These are phyloP conservation scores for Tolmerus cingulatus DNA, from an alignment of 2,888 invertebrate genomes.

Conservation along the genomic window DNA sequence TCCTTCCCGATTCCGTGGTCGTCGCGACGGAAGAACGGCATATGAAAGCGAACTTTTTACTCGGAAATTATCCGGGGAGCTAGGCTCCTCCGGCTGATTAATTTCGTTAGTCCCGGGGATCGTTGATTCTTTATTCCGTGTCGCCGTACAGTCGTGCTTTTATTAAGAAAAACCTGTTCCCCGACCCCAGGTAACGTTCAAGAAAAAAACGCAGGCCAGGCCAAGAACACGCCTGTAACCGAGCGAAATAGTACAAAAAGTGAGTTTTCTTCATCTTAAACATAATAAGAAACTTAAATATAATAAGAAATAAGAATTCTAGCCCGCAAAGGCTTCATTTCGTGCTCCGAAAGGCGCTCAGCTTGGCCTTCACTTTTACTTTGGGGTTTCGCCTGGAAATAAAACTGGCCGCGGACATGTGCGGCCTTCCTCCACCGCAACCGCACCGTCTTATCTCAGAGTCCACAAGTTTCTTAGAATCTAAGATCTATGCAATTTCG, in stretches of 20 bases:
- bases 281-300: no score
- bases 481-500: background rate
- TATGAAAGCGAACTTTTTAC: background rate
- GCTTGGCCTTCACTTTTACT: constrained; percentile 7
- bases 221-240: background rate
- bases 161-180: constrained; percentile 27
- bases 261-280: background rate
- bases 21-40: background rate
- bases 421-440: background rate
- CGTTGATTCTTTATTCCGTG: background rate
- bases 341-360: background rate
- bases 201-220: background rate
- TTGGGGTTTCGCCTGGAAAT: background rate
- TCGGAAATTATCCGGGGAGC: background rate
- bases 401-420: background rate
- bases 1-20: background rate
- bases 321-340: background rate
- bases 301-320: background rate
- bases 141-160: constrained; percentile 21
- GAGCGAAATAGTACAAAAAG: background rate
- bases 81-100: background rate
- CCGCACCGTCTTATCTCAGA: background rate
- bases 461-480: background rate
- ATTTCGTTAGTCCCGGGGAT: constrained; percentile 15
- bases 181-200: background rate